Percentiles rank a stretch among this genome's conserved stretches.
These are phyloP conservation scores for Pyxicephalus adspersus DNA, from an alignment of 2,113 vertebrate genomes.

Conservation along the genomic window DNA sequence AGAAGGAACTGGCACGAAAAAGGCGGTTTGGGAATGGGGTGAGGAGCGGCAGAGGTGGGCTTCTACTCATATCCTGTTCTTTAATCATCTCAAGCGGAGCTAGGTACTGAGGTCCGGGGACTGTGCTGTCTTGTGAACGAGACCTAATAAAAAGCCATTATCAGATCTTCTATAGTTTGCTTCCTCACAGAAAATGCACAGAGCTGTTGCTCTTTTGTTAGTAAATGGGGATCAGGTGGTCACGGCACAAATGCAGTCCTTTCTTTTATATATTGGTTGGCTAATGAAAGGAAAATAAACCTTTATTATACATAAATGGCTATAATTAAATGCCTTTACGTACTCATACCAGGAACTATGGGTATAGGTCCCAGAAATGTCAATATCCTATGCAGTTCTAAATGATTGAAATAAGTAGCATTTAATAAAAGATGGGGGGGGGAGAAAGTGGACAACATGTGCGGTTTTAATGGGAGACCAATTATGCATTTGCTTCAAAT, in stretches of 20 bases:
- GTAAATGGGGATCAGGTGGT: background rate
- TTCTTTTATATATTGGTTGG: too few relatives aligned
- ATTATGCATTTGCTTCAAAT: too few relatives aligned
- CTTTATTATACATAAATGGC: too few relatives aligned
- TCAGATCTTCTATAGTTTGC: background rate
- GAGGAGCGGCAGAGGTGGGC: constrained; percentile 19
- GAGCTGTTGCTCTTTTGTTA: background rate
- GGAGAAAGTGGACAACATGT: too few relatives aligned
- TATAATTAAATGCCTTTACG: too few relatives aligned
- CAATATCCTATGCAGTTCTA: too few relatives aligned
- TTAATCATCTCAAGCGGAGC: background rate
- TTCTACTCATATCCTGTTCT: background rate
- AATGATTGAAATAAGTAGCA: too few relatives aligned
- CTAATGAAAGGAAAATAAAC: too few relatives aligned
- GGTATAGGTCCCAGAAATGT: too few relatives aligned
- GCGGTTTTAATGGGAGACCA: too few relatives aligned
- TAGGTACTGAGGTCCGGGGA: background rate
- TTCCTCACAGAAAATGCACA: background rate
- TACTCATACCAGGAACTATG: too few relatives aligned
- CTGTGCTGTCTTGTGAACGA: background rate
- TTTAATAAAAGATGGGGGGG: too few relatives aligned
- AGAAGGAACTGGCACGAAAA: constrained; percentile 30
- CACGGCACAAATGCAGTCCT: background rate
- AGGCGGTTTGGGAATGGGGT: background rate
- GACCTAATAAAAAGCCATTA: background rate